Evolutionary conservation across 92 coral and sea anemone species (phyloP).

Genomic region (Nematostella vectensis): DNA sequence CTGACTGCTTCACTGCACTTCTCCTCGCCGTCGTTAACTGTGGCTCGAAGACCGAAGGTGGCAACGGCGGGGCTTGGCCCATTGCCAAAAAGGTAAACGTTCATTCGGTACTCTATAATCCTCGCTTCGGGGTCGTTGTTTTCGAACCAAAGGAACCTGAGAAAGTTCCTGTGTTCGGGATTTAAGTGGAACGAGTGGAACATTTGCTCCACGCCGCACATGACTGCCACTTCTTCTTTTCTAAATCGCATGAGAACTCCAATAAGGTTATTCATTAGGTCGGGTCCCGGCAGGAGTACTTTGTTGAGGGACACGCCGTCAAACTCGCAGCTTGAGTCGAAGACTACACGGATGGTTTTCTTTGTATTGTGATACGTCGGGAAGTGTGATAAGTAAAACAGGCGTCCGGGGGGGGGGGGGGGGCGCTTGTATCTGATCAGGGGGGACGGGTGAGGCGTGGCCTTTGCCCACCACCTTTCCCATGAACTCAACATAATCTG

Average conservation of each 20-base stretch:
- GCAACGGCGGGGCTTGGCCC: background rate
- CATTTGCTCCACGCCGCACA: background rate
- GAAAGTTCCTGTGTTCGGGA: background rate
- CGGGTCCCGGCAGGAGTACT: background rate
- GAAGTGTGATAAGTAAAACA: conserved; percentile 10
- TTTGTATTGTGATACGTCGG: background rate
- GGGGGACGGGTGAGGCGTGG: conserved; percentile 28
- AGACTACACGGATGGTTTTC: too few species aligned
- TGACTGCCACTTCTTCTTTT: background rate
- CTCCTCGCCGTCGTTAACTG: conserved; percentile 68
- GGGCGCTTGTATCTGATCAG: background rate
- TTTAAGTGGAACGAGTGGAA: background rate
- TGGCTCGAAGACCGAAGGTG: conserved; percentile 9
- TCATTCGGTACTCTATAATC: background rate
- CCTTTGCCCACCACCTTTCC: conserved; percentile 10
- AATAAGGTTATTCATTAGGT: too few species aligned
- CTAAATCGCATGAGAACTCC: background rate
- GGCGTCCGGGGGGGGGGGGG: background rate
- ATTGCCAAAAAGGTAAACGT: background rate
- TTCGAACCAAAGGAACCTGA: background rate
- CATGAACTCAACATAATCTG: conserved; percentile 40
- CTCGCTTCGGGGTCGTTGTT: background rate
- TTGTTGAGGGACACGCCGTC: background rate
- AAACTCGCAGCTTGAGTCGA: too few species aligned
- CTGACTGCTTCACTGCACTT: conserved; percentile 8